Base-by-base conservation (phyloP, 64 coral and sea anemone species). In the Stylophora pistillata region DNA sequence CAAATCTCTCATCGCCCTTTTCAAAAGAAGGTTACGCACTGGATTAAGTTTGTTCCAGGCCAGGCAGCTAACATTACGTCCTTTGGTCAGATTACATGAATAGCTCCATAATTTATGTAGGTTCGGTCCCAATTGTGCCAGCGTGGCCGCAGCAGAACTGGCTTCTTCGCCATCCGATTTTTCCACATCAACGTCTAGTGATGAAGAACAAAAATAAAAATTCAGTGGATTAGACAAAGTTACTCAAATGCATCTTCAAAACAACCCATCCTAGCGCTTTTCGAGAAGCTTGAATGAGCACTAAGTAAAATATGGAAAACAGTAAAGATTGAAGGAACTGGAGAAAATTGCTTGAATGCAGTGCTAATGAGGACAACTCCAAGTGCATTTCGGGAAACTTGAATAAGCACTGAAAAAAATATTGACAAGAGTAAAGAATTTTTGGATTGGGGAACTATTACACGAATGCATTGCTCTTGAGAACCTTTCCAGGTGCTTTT, bases 11-110 rank as follows among this genome's bases (percentile, higher is more conserved):
- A 12, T 30, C 13, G 14, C 60, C 37, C 21, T 3, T 58, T 28
- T 18, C 15, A 34, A 62, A 78, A 47, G 37, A 77, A 63, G 12
- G 18, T 18, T 72, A 90, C 96, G 86, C 56, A 98, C 96, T 53
- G 89, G 84, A 63, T 98, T 95, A 28, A 84, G 87, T 55, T 95
- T 95, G 88, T 99, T 99, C 97, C 97, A 99, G 21, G 97, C 93
- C 54, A 95, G 79, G 52, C 97, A 99, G 85, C 97, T 99, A 73
- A 99, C 90, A 88, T 99, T 99, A 41, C 90, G 88, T 31, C 93
- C 93, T 72, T 99, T 99, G 30, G 93, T 99, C 59, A 99, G 32
- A 16, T 78, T 77, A 87, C 97, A 99, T 0, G 93, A 93, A 56
- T 99, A 99, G 2, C 82, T 78, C 97, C 97, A 99, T 15, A 99